These are phyloP conservation scores for Cariama cristata DNA, from an alignment of 2,113 vertebrate species.

Conservation along the genomic window DNA sequence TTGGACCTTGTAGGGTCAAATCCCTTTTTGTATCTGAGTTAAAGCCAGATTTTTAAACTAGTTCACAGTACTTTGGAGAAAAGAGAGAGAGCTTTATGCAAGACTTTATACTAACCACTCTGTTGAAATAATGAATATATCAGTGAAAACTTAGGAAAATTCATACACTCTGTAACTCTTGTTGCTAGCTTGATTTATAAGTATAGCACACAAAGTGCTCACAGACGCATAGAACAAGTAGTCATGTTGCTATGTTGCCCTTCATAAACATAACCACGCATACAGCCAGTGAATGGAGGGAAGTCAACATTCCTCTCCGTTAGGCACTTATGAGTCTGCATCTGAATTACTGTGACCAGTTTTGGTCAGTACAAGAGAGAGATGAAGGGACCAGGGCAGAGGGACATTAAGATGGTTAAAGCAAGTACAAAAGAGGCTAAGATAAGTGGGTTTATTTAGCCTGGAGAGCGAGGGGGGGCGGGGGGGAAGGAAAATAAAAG, in stretches of 20 bases:
- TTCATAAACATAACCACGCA: neutral
- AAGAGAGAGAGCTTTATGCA: neutral
- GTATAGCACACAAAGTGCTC: neutral
- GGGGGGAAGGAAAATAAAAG: accelerated
- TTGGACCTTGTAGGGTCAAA: neutral
- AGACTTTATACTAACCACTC: neutral
- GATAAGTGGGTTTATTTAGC: neutral
- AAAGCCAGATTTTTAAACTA: neutral
- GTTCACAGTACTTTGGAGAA: neutral
- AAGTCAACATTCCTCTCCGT: neutral
- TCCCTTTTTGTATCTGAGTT: neutral
- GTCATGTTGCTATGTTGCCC: neutral
- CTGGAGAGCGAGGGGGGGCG: accelerated
- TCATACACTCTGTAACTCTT: neutral
- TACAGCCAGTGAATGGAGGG: neutral
- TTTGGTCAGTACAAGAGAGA: neutral
- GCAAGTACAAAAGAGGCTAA: neutral
- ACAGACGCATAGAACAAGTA: neutral
- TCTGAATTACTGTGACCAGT: neutral
- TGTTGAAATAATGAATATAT: neutral
- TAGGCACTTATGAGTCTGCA: neutral
- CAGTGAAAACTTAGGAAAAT: neutral
- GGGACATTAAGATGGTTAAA: neutral
- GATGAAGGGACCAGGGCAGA: neutral
- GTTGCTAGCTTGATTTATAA: neutral